phyloP scores from a whole-genome alignment of 1,140 invertebrate genomes.

The Hylaeus volcanicus region DNA sequence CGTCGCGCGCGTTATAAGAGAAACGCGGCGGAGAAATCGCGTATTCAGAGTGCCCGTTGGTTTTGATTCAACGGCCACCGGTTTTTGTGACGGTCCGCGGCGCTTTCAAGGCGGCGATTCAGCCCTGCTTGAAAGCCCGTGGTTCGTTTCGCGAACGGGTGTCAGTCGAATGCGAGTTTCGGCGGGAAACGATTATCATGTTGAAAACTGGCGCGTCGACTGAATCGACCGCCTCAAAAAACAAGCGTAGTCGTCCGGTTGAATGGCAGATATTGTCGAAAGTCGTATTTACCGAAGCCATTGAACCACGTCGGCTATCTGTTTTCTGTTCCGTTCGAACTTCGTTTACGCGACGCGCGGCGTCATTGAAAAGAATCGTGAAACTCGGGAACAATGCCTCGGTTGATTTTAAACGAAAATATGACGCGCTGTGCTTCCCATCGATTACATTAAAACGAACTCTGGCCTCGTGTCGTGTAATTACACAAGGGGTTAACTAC shows the following conservation, averaged over 20 bases:
- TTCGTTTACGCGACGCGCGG: conserved; percentile 9
- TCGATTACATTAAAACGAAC: no score
- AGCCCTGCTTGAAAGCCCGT: conserved; percentile 16
- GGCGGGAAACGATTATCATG: conserved; percentile 51
- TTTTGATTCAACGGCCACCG: conserved; percentile 30
- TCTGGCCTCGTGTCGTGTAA: no score
- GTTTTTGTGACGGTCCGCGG: conserved; percentile 18
- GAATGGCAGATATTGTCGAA: conserved; percentile 49
- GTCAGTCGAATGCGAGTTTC: conserved; percentile 25
- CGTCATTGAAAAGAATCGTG: conserved; percentile 15
- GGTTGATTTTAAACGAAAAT: conserved; percentile 16
- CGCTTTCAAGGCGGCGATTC: conserved; percentile 31
- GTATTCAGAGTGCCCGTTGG: not conserved
- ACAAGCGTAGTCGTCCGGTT: conserved; percentile 35
- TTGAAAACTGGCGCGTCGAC: conserved; percentile 36
- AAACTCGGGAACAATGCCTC: conserved; percentile 13
- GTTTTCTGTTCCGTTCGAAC: conserved; percentile 22
- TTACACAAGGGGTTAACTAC: no score
- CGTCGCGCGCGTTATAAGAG: not conserved
- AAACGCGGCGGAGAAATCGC: not conserved
- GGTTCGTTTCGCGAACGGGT: conserved; percentile 7
- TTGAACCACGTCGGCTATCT: conserved; percentile 53
- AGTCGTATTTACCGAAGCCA: conserved; percentile 34
- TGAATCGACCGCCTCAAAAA: conserved; percentile 41
- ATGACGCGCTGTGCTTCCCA: not conserved